Evolutionary conservation across 2,888 invertebrate species (phyloP).

Genomic region (Drosophila kokeensis): DNA sequence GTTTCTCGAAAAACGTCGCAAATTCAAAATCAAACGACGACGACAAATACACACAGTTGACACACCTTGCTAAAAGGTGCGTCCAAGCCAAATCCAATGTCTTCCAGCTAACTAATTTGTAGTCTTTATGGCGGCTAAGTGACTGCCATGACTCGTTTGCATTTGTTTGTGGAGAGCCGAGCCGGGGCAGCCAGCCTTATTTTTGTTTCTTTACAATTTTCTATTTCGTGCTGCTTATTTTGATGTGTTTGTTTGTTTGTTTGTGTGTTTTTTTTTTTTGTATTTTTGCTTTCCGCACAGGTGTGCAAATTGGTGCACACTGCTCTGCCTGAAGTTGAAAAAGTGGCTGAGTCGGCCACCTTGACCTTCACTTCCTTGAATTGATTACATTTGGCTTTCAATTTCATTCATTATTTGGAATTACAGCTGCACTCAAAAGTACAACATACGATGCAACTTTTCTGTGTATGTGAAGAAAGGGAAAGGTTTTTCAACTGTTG

Average conservation of each 20-base stretch:
- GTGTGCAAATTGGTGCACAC: constrained; percentile 43
- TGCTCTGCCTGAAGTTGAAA: constrained; percentile 10
- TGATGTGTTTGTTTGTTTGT: constrained; percentile 2
- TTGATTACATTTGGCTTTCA: constrained; percentile 46
- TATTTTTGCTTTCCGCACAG: constrained; percentile 25
- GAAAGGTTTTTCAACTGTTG: background rate
- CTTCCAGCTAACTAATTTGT: constrained; percentile 49
- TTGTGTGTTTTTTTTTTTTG: background rate
- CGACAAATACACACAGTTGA: constrained; percentile 21
- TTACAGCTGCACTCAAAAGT: constrained; percentile 18
- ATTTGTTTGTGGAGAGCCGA: constrained; percentile 31
- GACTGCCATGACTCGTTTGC: constrained; percentile 27
- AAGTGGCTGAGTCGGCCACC: constrained; percentile 40
- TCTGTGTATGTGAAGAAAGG: background rate
- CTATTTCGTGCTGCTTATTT: constrained; percentile 10
- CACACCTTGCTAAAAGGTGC: constrained; percentile 68
- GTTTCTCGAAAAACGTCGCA: constrained; percentile 58
- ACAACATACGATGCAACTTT: background rate
- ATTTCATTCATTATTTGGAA: constrained; percentile 6
- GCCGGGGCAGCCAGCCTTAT: background rate
- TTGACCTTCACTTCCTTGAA: constrained; percentile 72
- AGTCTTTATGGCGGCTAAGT: constrained; percentile 37
- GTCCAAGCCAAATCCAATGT: constrained; percentile 39
- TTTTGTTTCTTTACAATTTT: constrained; percentile 46
- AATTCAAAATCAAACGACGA: constrained; percentile 43